Base-by-base conservation (phyloP, 2,888 invertebrate genomes). In the Pollenia amentaria region DNA sequence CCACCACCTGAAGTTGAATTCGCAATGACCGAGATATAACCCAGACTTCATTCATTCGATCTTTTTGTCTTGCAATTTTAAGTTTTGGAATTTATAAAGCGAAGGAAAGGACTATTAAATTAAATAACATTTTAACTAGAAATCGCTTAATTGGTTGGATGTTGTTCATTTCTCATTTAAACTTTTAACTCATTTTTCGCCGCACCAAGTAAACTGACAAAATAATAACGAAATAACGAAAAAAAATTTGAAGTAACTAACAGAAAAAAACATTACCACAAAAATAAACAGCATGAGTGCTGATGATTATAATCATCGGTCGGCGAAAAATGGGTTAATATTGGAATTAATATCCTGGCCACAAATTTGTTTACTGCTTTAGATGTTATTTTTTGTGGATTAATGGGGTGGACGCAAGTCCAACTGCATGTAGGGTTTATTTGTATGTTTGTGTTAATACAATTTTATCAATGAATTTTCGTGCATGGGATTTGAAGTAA, bases 361-460 rank as follows among this genome's bases (percentile, higher is more conserved):
- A 55, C 84, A 77, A 67, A 21, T 53, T 57, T 70, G 67, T 64
- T 69, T 70, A 78, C 57, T 40, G 16, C 64, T 64, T 76, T 51
- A 64, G 76, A 64, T 64, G 48, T 53, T 29, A 3, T 29, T 29
- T 64, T 64, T 3, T 64, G 64, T 12, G 42, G 51, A n/a, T 42
- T 62, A 29, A 29, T 6, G 29, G 29, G 29, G 29, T n/a, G n/a
- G 16, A 14, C 7, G 55, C 38, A 18, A 11, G 55, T 29, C 21
- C 65, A 16, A n/a, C 29, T 65, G 46, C 18, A 11, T 46, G n/a
- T 29, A 46, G n/a, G 18, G 40, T 67, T 3, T 57, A 16, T 48
- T 40, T 79, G 62, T 77, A 12, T 64, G 18, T 14, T 60, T 78
- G 81, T 73, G 69, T 82, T 87, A 87, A 87, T 89, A 87, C 81